Percentiles rank a stretch among this genome's conserved stretches.
Conservation (phyloP, 92 coral and sea anemone genomes). For the Bergia puertoricense region DNA sequence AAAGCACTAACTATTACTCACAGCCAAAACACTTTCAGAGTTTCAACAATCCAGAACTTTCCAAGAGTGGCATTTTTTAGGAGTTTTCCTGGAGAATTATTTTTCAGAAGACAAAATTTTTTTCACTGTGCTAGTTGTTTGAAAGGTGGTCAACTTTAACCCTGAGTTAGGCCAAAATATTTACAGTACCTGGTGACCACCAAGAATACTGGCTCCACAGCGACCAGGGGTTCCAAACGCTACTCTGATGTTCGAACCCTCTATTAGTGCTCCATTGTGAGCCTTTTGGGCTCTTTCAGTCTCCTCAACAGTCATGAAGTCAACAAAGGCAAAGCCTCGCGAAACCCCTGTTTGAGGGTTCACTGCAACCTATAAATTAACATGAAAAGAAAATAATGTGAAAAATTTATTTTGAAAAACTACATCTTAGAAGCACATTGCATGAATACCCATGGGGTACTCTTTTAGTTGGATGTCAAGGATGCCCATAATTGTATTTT, state of each 20-base stretch:
- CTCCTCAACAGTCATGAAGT: constrained; percentile 76
- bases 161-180: neutral
- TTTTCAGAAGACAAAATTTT: too few species aligned
- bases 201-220: constrained; percentile 77
- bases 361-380: constrained; percentile 68
- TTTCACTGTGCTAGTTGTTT: too few species aligned
- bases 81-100: too few species aligned
- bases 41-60: too few species aligned
- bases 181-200: constrained; percentile 48
- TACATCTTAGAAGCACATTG: neutral
- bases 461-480: too few species aligned
- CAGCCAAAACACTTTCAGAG: too few species aligned
- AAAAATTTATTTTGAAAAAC: neutral
- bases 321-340: constrained; percentile 94
- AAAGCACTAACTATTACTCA: too few species aligned
- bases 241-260: constrained; percentile 77
- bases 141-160: too few species aligned
- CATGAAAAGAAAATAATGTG: neutral
- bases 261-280: constrained; percentile 76
- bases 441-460: neutral
- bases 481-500: too few species aligned
- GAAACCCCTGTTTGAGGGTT: constrained; percentile 69
- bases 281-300: constrained; percentile 86
- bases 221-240: constrained; percentile 96
- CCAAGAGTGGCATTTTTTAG: too few species aligned